Base-by-base conservation (phyloP, 2,888 invertebrate genomes). In the Melanostoma mellinum region DNA sequence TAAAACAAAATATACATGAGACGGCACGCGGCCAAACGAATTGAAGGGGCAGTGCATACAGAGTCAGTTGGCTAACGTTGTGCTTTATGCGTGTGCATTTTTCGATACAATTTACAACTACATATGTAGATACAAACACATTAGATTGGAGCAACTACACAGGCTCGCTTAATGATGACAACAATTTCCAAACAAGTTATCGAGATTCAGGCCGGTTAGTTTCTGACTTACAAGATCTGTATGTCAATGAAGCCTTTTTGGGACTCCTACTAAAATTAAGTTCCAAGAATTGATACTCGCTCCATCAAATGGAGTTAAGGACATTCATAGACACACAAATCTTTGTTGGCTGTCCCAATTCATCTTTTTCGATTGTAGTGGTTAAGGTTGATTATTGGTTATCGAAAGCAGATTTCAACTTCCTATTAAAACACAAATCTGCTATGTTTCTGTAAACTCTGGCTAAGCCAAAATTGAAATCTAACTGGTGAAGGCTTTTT, bases 401-500 rank as follows among this genome's bases (percentile, higher is more conserved):
- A 20, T 20, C 20, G 20, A 20, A 20, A 20, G 20, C 20, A 20
- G 20, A 20, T 20, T 20, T 20, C 20, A 0, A 20, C 20, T 20
- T 20, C 20, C 32, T 44, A 3, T n/a, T n/a, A n/a, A n/a, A n/a
- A n/a, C n/a, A n/a, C n/a, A n/a, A n/a, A n/a, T n/a, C n/a, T n/a
- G n/a, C n/a, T 50, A 9, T 20, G 2, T 50, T 6, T 3, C 4
- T 52, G 5, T 52, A 32, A 38, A 3, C 30, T 63, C 42, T 56
- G 36, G 35, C 35, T 33, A n/a, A 10, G 63, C 48, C 38, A 74
- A 55, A 53, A 42, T 53, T 48, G 44, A 48, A 56, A 65, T 65
- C 65, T 50, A 65, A 8, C 75, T 56, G 60, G 69, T 80, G 75
- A 80, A 80, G 80, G 80, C 56, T 72, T 60, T 3, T 33, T 4